Conservation (phyloP, 53 echinoderm and acorn worm genomes). For the Hippasteria phrygiana region DNA sequence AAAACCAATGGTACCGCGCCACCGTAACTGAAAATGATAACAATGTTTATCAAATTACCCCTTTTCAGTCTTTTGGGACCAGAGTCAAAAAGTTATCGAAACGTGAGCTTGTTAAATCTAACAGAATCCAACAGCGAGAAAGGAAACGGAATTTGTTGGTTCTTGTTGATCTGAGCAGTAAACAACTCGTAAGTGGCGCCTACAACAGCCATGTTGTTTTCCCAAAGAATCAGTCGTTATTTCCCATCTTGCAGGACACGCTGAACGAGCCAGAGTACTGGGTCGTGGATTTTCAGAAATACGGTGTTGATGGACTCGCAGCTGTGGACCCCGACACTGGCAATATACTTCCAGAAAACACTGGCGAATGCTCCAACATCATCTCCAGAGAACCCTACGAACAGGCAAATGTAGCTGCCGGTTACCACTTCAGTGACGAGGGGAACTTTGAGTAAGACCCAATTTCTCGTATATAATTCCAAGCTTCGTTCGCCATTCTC, state of each 20-base stretch:
- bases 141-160: too few relatives aligned
- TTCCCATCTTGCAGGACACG: conserved; percentile 68
- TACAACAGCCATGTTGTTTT: too few relatives aligned
- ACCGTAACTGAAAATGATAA: too few relatives aligned
- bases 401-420: conserved; percentile 35
- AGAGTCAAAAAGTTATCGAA: too few relatives aligned
- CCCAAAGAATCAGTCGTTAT: neutral
- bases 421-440: conserved; percentile 73
- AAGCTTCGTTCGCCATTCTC: too few relatives aligned
- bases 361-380: conserved; percentile 79
- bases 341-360: conserved; percentile 74
- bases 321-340: conserved; percentile 73
- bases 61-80: too few relatives aligned
- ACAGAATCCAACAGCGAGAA: too few relatives aligned
- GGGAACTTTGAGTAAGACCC: conserved; percentile 76
- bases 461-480: neutral
- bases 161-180: too few relatives aligned
- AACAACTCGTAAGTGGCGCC: too few relatives aligned
- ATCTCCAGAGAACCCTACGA: conserved; percentile 58
- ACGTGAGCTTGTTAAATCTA: too few relatives aligned
- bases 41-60: too few relatives aligned
- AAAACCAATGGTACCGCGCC: too few relatives aligned
- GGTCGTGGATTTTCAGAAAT: conserved; percentile 85
- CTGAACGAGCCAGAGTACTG: conserved; percentile 78
- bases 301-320: conserved; percentile 21